Evolutionary conservation across 1,140 invertebrate genomes (phyloP).

Genomic region (Chironomus tepperi): DNA sequence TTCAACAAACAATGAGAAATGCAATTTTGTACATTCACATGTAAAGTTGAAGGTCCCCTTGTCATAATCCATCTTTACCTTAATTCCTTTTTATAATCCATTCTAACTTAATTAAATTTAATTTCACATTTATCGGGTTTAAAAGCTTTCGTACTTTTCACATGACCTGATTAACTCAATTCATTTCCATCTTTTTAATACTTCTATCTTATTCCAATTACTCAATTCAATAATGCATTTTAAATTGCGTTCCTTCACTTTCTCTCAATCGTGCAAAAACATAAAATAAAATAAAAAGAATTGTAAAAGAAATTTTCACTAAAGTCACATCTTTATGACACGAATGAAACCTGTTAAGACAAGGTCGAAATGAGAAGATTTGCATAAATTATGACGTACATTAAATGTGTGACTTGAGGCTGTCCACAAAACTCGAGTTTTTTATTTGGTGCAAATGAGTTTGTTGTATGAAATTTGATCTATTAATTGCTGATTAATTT

Average conservation of each 20-base stretch:
- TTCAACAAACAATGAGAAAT: not conserved
- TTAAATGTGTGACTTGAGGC: no score
- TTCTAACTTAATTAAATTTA: not conserved
- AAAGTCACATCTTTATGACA: not conserved
- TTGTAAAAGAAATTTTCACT: not conserved
- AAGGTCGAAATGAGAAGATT: no score
- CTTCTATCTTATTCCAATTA: not conserved
- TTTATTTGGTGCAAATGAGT: no score
- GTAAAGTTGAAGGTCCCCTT: not conserved
- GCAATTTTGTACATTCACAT: not conserved
- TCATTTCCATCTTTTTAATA: not conserved
- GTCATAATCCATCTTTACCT: not conserved
- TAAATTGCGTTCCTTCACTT: not conserved
- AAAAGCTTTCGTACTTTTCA: not conserved
- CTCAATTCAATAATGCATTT: not conserved
- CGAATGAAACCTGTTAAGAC: no score
- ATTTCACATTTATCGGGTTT: not conserved
- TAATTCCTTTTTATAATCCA: not conserved
- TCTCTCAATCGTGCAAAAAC: not conserved
- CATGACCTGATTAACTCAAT: conserved; percentile 18
- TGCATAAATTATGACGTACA: no score
- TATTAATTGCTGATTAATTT: no score
- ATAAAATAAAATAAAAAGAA: not conserved
- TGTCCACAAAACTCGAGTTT: no score
- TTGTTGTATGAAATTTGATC: no score